Evolutionary conservation across 2,888 invertebrate species (phyloP), one percentile per base, ranked within the genome.

Genomic region (Iselma pallidipennis): DNA sequence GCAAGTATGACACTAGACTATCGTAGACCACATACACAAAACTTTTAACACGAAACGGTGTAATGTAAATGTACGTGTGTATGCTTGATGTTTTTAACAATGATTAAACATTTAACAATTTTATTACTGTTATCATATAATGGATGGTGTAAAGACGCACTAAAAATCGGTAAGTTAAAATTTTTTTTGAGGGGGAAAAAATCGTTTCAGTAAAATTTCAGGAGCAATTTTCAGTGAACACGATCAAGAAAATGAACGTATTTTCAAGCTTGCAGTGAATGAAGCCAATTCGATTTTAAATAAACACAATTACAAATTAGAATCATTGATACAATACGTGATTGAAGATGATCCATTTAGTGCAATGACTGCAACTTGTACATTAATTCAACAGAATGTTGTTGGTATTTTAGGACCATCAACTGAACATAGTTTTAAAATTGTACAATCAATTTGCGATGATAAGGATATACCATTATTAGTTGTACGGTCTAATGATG

Each of bases 331-430:
- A 0, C 26, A 51, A 42, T 21, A 54, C 28, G 55, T 60, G 82
- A 83, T 78, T 82, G 82, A 80, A 83, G 83, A 83, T 25, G 78
- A 82, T 49, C 78, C 82, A 37, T 76, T 83, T 2, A 80, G 82
- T 71, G 80, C 83, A 45, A 79, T 78, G 55, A 66, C 76, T 58
- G 74, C 79, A 50, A 80, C 84, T 2, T 85, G 85, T 70, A 75
- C 76, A 25, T 77, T 85, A 1, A 81, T 84, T 1, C 72, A 81
- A 76, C 82, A 84, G 71, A 67, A 69, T 2, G 84, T 89, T 1
- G 86, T 86, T 0, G 89, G 85, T 10, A 83, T 91, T 59, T 86
- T 91, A 14, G 90, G 90, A 1, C 89, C 90, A 0, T 83, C 85
- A 61, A 82, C 85, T 37, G 81, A 81, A 55, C 78, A 83, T 54